Evolutionary conservation across 1,140 invertebrate genomes (phyloP).

Genomic region (Trichoplusia ni): DNA sequence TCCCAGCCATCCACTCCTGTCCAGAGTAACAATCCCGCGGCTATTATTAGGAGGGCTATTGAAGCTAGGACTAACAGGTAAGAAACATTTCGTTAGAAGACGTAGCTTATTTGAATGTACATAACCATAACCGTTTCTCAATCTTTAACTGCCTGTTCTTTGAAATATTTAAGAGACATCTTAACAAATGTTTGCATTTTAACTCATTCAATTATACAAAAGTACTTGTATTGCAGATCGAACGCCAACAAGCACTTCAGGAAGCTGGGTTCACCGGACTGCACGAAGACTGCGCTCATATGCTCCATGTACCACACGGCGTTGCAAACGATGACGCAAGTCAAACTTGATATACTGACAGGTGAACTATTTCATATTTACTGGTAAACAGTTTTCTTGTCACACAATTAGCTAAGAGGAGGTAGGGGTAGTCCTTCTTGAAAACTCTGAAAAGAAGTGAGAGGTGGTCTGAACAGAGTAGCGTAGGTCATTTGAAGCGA

Average conservation of each 20-base stretch:
- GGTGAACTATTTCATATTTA: too few species aligned
- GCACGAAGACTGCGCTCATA: conserved; percentile 90
- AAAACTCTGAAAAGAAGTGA: too few species aligned
- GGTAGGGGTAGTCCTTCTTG: too few species aligned
- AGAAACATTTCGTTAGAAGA: conserved; percentile 9
- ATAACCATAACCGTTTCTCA: conserved; percentile 15
- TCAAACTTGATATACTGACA: conserved; percentile 96
- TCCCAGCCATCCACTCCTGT: conserved; percentile 74
- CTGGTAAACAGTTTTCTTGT: too few species aligned
- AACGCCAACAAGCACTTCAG: conserved; percentile 85
- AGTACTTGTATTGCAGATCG: conserved; percentile 64
- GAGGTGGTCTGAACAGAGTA: too few species aligned
- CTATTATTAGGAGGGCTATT: conserved; percentile 76
- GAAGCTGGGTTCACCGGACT: conserved; percentile 90
- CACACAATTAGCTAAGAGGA: too few species aligned
- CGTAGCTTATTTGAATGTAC: conserved; percentile 4
- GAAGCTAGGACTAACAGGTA: conserved; percentile 81
- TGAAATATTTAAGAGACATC: too few species aligned
- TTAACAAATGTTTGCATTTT: background rate
- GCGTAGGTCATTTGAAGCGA: too few species aligned
- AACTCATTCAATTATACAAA: background rate
- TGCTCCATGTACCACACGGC: conserved; percentile 96
- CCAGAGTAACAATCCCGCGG: conserved; percentile 70
- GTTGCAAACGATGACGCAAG: conserved; percentile 93
- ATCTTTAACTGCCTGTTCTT: too few species aligned